Conservation (phyloP, 2,797 vertebrate species). For the Onychomys arenicola region DNA sequence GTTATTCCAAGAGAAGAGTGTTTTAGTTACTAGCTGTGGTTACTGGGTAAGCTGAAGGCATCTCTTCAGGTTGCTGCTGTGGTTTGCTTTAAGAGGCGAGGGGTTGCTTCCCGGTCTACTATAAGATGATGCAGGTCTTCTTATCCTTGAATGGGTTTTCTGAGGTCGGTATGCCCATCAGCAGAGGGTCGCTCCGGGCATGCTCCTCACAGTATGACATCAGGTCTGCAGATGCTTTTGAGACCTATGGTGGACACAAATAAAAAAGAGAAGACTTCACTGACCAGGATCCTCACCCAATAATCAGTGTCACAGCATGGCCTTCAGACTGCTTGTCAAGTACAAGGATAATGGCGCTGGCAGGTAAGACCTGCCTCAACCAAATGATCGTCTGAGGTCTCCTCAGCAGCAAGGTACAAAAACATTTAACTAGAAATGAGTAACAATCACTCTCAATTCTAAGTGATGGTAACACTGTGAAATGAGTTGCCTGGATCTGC, state of each 20-base stretch:
- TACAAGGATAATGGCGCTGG: neutral
- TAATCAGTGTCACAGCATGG: neutral
- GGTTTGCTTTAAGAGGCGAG: slow-evolving; percentile 67
- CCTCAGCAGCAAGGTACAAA: neutral
- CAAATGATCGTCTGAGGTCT: neutral
- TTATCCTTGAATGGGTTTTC: slow-evolving; percentile 99
- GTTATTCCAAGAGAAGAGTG: slow-evolving; percentile 74
- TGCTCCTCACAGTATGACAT: slow-evolving; percentile 97
- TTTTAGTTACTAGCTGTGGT: slow-evolving; percentile 76
- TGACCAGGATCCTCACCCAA: neutral
- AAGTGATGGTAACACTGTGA: neutral
- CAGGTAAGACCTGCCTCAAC: neutral
- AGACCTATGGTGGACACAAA: slow-evolving; percentile 89
- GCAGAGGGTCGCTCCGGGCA: slow-evolving; percentile 94
- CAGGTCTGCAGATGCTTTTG: slow-evolving; percentile 97
- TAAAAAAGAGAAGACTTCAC: slow-evolving; percentile 1
- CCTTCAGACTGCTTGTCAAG: neutral
- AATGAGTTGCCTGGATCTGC: neutral
- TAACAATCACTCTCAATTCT: neutral
- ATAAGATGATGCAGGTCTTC: slow-evolving; percentile 97
- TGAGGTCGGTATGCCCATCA: slow-evolving; percentile 95
- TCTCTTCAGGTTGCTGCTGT: slow-evolving; percentile 78
- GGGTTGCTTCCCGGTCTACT: slow-evolving; percentile 84
- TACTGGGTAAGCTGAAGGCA: slow-evolving; percentile 85
- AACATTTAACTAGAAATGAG: neutral